Conservation (phyloP, 30 jellyfish, hydroid and myxozoan species). For the Aurelia aurita complex sp. Pacific region DNA sequence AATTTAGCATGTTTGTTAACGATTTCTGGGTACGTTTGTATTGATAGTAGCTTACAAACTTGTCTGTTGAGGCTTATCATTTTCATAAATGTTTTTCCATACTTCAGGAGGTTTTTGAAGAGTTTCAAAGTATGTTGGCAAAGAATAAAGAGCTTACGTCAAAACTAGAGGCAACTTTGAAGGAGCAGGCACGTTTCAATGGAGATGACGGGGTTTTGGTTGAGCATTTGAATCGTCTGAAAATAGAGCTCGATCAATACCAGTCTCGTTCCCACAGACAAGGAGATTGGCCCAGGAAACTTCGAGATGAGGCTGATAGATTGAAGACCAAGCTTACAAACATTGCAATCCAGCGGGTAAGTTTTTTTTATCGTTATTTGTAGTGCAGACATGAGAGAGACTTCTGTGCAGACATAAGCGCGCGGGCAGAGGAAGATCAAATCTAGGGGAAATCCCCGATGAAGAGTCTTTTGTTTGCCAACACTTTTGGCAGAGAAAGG, state of each 20-base stretch:
- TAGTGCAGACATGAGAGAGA: too few relatives aligned
- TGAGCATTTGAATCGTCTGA: constrained; percentile 24
- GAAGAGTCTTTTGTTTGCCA: too few relatives aligned
- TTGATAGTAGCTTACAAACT: too few relatives aligned
- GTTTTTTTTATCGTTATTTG: background rate
- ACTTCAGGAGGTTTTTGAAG: constrained; percentile 12
- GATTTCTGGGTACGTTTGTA: too few relatives aligned
- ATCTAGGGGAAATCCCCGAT: too few relatives aligned
- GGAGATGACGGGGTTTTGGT: constrained; percentile 38
- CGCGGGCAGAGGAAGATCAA: too few relatives aligned
- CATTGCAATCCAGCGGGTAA: constrained; percentile 32
- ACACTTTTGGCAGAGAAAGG: background rate
- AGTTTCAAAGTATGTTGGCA: constrained; percentile 12
- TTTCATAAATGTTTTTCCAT: too few relatives aligned
- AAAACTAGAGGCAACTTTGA: background rate
- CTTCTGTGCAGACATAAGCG: too few relatives aligned
- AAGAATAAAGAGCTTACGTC: constrained; percentile 15
- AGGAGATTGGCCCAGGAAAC: constrained; percentile 16
- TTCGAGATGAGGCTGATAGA: constrained; percentile 34
- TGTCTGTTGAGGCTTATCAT: too few relatives aligned
- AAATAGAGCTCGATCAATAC: constrained; percentile 14
- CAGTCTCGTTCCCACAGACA: constrained; percentile 16
- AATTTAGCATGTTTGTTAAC: too few relatives aligned
- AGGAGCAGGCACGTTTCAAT: constrained; percentile 12
- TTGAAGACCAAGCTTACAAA: constrained; percentile 22